phyloP scores from a whole-genome alignment of 2,797 vertebrate genomes.

The Manis crassicaudata region DNA sequence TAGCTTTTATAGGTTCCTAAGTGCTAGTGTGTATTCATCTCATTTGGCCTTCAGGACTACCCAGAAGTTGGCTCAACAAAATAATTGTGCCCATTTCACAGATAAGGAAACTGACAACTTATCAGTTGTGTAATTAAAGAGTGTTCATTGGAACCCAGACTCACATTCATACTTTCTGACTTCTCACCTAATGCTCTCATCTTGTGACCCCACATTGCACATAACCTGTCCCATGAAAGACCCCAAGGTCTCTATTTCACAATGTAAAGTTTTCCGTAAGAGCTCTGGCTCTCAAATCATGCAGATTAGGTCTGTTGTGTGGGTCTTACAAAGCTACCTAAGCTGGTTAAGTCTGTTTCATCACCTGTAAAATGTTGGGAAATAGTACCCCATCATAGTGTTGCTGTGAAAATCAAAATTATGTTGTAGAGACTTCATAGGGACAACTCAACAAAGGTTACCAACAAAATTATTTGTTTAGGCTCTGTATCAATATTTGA shows the following conservation, averaged over 20 bases:
- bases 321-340: not conserved
- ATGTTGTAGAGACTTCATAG: not conserved
- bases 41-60: not conserved
- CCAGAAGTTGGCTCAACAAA: not conserved
- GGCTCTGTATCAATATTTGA: not conserved
- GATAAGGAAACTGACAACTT: not conserved
- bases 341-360: not conserved
- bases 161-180: not conserved
- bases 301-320: not conserved
- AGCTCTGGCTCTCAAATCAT: not conserved
- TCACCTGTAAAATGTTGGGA: not conserved
- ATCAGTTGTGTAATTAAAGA: not conserved
- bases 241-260: not conserved
- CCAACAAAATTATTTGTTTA: not conserved
- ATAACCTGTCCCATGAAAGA: not conserved
- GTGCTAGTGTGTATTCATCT: not conserved
- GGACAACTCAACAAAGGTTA: not conserved
- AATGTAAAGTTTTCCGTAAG: not conserved
- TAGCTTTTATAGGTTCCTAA: not conserved
- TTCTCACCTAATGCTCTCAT: not conserved
- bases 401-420: not conserved
- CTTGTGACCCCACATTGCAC: not conserved
- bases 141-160: not conserved
- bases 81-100: not conserved
- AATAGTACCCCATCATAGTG: not conserved